A percentile compares a stretch with the other conserved stretches of the same genome.
phyloP scores from a whole-genome alignment of 2,797 vertebrate species.

The Hemibagrus guttatus region DNA sequence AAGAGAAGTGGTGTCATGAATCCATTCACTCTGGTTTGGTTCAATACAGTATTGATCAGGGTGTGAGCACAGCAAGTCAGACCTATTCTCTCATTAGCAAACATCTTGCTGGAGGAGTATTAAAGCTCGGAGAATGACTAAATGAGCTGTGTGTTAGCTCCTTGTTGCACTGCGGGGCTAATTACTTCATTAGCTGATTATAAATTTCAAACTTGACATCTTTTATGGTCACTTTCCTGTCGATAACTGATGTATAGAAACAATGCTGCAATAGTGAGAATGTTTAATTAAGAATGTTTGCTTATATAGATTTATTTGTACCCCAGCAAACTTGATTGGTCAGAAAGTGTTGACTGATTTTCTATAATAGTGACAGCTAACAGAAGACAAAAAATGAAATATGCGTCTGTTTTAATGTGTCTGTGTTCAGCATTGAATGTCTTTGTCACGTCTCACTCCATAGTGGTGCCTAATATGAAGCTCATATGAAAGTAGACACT shows the following conservation, averaged over 20 bases:
- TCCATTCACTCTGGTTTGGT: conserved; percentile 65
- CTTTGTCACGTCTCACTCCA: no score
- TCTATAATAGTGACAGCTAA: neutral
- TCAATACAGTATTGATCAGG: conserved; percentile 78
- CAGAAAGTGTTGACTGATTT: neutral
- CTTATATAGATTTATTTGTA: neutral
- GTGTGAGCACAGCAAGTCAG: conserved; percentile 60
- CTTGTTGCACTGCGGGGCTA: neutral
- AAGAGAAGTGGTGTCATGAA: conserved; percentile 65
- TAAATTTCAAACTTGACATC: neutral
- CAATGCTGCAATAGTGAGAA: neutral
- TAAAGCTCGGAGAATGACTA: conserved; percentile 47
- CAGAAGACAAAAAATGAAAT: no score
- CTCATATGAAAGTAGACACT: no score
- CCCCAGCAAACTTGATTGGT: neutral
- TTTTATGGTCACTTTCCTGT: neutral
- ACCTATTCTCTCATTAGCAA: conserved; percentile 76
- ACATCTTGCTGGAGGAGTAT: conserved; percentile 66
- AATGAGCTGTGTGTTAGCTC: conserved; percentile 3
- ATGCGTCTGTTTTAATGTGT: no score
- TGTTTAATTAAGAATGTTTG: neutral
- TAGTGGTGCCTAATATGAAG: no score
- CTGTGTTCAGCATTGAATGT: no score
- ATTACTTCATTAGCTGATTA: conserved; percentile 11
- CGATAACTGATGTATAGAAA: neutral